Evolutionary conservation across 1,140 invertebrate genomes (phyloP).

Genomic region (Lamellibrachia luymesi): DNA sequence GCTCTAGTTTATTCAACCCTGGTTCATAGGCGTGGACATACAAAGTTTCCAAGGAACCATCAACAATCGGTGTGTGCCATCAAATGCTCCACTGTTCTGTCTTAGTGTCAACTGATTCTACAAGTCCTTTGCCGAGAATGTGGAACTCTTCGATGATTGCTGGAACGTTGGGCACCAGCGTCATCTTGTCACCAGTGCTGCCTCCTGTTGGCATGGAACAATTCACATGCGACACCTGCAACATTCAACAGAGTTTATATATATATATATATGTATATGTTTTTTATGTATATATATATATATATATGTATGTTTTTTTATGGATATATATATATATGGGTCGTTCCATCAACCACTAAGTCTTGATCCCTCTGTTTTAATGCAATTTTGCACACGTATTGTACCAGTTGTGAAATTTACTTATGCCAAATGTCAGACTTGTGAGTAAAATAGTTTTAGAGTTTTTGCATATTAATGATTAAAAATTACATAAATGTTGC

Average conservation of each 20-base stretch:
- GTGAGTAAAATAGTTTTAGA: too few relatives aligned
- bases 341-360: too few relatives aligned
- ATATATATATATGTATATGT: too few relatives aligned
- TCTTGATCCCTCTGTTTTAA: too few relatives aligned
- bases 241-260: not conserved
- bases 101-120: not conserved
- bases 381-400: too few relatives aligned
- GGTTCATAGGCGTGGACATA: not conserved
- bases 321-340: too few relatives aligned
- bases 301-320: too few relatives aligned
- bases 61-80: not conserved
- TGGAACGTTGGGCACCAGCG: not conserved
- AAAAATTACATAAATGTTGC: too few relatives aligned
- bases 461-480: too few relatives aligned
- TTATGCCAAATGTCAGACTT: too few relatives aligned
- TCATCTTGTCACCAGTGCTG: not conserved
- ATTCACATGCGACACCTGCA: not conserved
- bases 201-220: not conserved
- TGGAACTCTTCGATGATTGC: not conserved
- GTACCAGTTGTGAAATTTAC: too few relatives aligned
- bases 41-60: not conserved
- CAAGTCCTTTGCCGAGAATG: not conserved
- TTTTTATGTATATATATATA: too few relatives aligned
- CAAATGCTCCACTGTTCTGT: not conserved
- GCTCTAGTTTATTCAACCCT: not conserved